Conservation (phyloP, 2,113 vertebrate genomes). For the Ptilonorhynchus violaceus region DNA sequence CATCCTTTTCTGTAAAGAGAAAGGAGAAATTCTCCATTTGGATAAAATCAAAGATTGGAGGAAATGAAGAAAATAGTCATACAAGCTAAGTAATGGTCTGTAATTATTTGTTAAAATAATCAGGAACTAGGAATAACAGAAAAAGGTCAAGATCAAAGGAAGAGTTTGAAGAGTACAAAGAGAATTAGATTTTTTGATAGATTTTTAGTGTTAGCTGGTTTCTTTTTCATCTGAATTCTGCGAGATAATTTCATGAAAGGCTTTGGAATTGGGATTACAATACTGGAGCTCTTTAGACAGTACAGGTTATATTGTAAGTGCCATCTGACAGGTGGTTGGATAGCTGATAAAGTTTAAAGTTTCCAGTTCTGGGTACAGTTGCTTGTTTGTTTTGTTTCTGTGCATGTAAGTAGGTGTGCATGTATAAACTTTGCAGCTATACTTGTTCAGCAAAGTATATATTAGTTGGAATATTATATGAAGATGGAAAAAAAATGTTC, state of each 20-base stretch:
- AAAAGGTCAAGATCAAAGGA: not conserved
- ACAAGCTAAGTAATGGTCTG: not conserved
- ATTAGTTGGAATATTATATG: not conserved
- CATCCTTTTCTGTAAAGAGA: not conserved
- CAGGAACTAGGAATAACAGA: not conserved
- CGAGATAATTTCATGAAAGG: not conserved
- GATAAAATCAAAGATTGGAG: not conserved
- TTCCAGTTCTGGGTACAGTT: not conserved
- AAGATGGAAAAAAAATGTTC: not conserved
- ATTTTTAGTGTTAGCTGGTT: not conserved
- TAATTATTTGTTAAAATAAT: not conserved
- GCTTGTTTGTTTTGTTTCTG: not conserved
- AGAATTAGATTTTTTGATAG: not conserved
- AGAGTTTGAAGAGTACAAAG: fast-evolving
- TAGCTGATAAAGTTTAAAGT: not conserved
- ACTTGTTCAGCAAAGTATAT: not conserved
- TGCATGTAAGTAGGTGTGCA: not conserved
- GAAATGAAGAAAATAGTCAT: not conserved
- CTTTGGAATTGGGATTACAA: not conserved
- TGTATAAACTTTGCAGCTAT: not conserved
- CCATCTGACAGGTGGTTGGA: not conserved
- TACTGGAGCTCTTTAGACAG: not conserved
- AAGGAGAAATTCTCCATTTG: not conserved
- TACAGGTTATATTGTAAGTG: not conserved
- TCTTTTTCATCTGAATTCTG: not conserved